Base-by-base conservation (phyloP, 2,113 vertebrate species). In the Seriola aureovittata region DNA sequence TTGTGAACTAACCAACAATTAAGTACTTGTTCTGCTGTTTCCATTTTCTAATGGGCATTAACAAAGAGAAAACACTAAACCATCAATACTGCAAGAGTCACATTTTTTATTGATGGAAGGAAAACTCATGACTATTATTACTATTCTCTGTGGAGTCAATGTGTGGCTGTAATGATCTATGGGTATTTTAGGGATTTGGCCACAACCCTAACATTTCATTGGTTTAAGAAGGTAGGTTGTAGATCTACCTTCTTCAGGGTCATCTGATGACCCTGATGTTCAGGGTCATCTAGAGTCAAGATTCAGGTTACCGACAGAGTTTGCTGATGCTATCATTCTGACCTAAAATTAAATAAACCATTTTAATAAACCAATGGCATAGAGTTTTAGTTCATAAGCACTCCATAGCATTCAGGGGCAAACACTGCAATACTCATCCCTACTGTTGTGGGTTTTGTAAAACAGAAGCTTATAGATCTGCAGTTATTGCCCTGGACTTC, bases 31-130 rank as follows among this genome's bases (percentile, higher is more conserved):
- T 50, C 17, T 17, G 50, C 50, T 76, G 64, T 76, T 82, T 78
- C 48, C 57, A 78, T 64, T 72, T 69, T 57, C n/a, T 57, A 23
- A 57, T 12, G n/a, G n/a, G 54, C n/a, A 57, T 9, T 55, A 11
- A 4, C n/a, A 55, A 55, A 23, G 52, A 55, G 10, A n/a, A 55
- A 55, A 55, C 21, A 55, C 52, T 19, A 19, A 50, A 50, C 48
- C 17, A 3, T 46, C 34, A 17, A n/a, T 44, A 14, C 1, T n/a
- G 38, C 12, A 44, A 52, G 12, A 54, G n/a, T 40, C 42, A 17
- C 16, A 5, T 16, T 52, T 54, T 54, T 23, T n/a, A 54, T 23
- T 23, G 54, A 57, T 25, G 54, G 11, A 25, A 25, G 4, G 54
- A 57, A n/a, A 57, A 57, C 10, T 25, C n/a, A 25, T 23, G 54